These are phyloP conservation scores for Lepeophtheirus nordmannii DNA, from an alignment of 2,888 invertebrate species.

Conservation along the genomic window DNA sequence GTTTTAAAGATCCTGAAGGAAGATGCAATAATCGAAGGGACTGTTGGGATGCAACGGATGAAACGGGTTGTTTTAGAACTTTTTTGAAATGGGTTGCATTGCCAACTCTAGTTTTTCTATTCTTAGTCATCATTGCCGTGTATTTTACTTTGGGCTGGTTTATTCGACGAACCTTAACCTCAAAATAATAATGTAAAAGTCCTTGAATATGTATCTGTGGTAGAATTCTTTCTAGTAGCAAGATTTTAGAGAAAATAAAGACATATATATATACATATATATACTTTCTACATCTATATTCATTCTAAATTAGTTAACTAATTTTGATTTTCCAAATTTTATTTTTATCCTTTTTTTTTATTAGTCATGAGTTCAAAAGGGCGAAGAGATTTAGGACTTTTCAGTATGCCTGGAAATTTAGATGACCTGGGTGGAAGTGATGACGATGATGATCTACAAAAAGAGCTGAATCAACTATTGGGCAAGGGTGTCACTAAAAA, in stretches of 20 bases:
- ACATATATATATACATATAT: no score
- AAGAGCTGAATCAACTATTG: background rate
- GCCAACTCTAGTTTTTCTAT: background rate
- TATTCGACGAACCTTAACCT: background rate
- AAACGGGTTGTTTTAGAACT: background rate
- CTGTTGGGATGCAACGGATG: background rate
- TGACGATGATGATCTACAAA: conserved; percentile 4
- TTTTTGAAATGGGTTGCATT: background rate
- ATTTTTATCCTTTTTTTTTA: no score
- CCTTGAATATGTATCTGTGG: no score
- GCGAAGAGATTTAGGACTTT: background rate
- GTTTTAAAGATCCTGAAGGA: background rate
- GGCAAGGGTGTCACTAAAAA: background rate
- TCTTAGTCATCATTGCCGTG: background rate
- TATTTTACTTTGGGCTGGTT: background rate
- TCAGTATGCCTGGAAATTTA: conserved; percentile 6
- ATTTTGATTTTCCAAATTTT: no score
- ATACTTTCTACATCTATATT: no score
- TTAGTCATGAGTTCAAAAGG: no score
- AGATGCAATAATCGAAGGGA: background rate
- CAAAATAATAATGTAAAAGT: no score
- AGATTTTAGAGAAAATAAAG: no score
- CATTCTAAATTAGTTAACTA: no score
- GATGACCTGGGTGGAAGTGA: conserved; percentile 14
- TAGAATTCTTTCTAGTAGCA: no score